Evolutionary conservation across 2,797 vertebrate genomes (phyloP), one percentile per base, ranked within the genome.

Genomic region (Gymnothorax reevesii): DNA sequence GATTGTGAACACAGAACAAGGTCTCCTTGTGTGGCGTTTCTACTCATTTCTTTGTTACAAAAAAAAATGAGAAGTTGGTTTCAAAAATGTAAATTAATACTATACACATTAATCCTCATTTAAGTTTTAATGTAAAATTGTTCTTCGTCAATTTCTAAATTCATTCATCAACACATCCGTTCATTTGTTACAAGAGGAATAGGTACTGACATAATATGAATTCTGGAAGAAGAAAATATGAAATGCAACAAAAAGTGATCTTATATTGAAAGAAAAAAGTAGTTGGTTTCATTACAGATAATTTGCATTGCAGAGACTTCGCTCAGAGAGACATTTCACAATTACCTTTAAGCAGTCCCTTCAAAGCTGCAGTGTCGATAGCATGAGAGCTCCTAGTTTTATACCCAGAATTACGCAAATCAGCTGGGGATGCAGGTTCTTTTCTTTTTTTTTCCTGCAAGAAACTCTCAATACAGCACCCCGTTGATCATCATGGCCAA

Each of bases 321-420:
- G 22, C 17, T 64, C 5, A n/a, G 7, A 17, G 0, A 5, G n/a
- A 66, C 20, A 66, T 22, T 66, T n/a, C 20, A 66, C 20, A 22
- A 13, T 66, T 66, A 66, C 62, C 62, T 66, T 66, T 66, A 92
- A 5, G 20, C 83, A 20, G 82, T 94, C 94, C 5, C 95, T 89
- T 87, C 75, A 91, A 0, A 95, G 92, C 7, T 94, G 94, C 52
- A 91, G 0, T 1, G 5, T 10, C 1, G 94, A 84, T 5, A 93
- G 60, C 55, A 93, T 20, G 82, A 94, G 91, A 15, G 93, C 87
- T 20, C 91, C 54, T 1, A 66, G 62, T 66, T 66, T 64, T 64
- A 64, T 64, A n/a, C 20, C 62, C 22, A 22, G 62, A 4, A 12
- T 66, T 4, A 20, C 20, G 62, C 62, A 7, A 20, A 6, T n/a